Evolutionary conservation across 1,140 invertebrate species (phyloP), one percentile per base, ranked within the genome.

Genomic region (Drosophila neocordata): DNA sequence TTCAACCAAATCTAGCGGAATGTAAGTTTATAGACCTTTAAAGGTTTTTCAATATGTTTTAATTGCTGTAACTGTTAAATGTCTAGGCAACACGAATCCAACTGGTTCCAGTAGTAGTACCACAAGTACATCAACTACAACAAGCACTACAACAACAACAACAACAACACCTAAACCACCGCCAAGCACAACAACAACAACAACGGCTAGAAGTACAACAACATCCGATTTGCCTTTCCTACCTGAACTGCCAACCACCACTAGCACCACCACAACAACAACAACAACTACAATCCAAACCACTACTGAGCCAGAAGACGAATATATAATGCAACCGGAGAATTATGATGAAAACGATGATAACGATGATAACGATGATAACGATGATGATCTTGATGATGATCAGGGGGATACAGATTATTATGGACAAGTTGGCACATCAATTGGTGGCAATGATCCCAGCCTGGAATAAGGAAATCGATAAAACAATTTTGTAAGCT

Each of bases 1-100:
- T 77, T 18, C 35, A 85, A 18, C 81, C 81, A 22, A 75, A 64
- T 1, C 15, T 64, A 6, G 64, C 72, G 1, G 56, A 75, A 35
- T 85, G 81, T 85, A n/a, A 77, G 81, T 58, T n/a, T n/a, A n/a
- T n/a, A n/a, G n/a, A n/a, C n/a, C n/a, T n/a, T n/a, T n/a, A n/a
- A n/a, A n/a, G n/a, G n/a, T n/a, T n/a, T n/a, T n/a, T n/a, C n/a
- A n/a, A n/a, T n/a, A n/a, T n/a, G n/a, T n/a, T n/a, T n/a, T n/a
- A n/a, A n/a, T n/a, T n/a, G n/a, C n/a, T n/a, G n/a, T n/a, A n/a
- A n/a, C n/a, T n/a, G n/a, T n/a, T n/a, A 2, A 1, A 53, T 31
- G 38, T 55, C 5, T 27, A 72, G 68, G 61, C 8, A 27, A 20
- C 6, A 4, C 24, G 22, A 51, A 13, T 4, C 31, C n/a, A 3